Evolutionary conservation across 2,888 invertebrate species (phyloP), one percentile per base, ranked within the genome.

Genomic region (Pseudococcus jackbeardsleyi): DNA sequence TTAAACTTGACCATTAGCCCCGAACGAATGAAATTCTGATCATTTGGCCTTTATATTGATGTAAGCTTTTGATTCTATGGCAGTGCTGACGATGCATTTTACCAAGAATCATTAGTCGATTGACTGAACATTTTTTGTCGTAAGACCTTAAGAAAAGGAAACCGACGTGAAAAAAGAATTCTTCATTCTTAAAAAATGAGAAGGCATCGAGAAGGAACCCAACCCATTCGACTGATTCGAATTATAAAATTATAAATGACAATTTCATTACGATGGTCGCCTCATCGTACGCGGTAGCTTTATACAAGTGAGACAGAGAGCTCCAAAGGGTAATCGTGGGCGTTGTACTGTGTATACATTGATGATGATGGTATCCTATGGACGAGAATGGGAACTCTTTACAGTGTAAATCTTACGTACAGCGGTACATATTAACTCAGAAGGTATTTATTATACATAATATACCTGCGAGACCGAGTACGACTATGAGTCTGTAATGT

Each of bases 181-280:
- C 42, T 42, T 42, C 15, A 50, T 12, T 50, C 15, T 50, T 12
- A 12, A 12, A 50, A 50, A 64, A 22, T 15, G 1, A 64, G 19
- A 64, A 64, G 48, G 64, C 15, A 9, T 19, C 6, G 8, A 64
- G 8, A 19, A 64, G 19, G 2, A 64, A 64, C 19, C 42, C 9
- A 42, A 42, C 8, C 42, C 6, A 64, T 33, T 17, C 79, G 26
- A 46, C 46, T 42, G 12, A 33, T 33, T 33, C 72, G 72, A 72
- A 72, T 72, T 72, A 42, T 19, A 82, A 82, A 82, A 82, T 82
- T 46, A 82, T 46, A 82, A 82, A 82, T 22, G 79, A 82, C 79
- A 82, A 82, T 82, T 82, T 82, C 22, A 46, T 82, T 82, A 46
- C 17, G 15, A 39, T 39, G 0, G 46, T 9, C 9, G 46, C 6